Base-by-base conservation (phyloP, 1,140 invertebrate species). In the Dendroctonus valens region DNA sequence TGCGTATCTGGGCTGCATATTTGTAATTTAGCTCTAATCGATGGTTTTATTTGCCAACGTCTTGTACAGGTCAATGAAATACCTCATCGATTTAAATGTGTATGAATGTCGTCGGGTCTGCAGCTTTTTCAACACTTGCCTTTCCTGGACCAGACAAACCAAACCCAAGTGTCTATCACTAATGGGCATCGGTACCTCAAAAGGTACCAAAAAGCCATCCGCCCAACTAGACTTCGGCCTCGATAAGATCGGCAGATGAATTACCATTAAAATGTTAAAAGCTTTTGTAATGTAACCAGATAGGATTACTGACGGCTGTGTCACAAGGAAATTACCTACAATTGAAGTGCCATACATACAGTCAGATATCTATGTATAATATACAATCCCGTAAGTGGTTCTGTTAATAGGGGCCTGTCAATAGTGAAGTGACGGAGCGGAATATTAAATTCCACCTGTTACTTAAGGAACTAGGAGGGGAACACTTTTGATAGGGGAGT, bases 241-340 rank as follows among this genome's bases (percentile, higher is more conserved):
- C 41, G 54, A 57, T 57, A 57, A 41, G 11, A 9, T 12, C 42
- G 40, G 39, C 6, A 41, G 14, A 57, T 41, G 40, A 57, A 41
- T 57, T 57, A 57, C n/a, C 54, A 57, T 41, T 5, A 57, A 57
- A 57, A 57, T 57, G 39, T 57, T 57, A 57, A 57, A 42, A 57
- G 54, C 54, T 40, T 57, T 57, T 57, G 40, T 57, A 57, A 57
- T 12, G 26, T 57, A 41, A 4, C 9, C 38, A 42, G 54, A 41
- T 41, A 41, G n/a, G n/a, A 57, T 57, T 57, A 57, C 42, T 14
- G n/a, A 41, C 6, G 39, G 42, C 52, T 26, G 26, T 26, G 26
- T 26, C 41, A 38, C 46, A 59, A 48, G 57, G 46, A 59, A 59
- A 59, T 59, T 48, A 59, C 26, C 9, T 59, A 59, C 49, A 59